Evolutionary conservation across 2,797 vertebrate genomes (phyloP).

Genomic region (Arctocebus calabarensis): DNA sequence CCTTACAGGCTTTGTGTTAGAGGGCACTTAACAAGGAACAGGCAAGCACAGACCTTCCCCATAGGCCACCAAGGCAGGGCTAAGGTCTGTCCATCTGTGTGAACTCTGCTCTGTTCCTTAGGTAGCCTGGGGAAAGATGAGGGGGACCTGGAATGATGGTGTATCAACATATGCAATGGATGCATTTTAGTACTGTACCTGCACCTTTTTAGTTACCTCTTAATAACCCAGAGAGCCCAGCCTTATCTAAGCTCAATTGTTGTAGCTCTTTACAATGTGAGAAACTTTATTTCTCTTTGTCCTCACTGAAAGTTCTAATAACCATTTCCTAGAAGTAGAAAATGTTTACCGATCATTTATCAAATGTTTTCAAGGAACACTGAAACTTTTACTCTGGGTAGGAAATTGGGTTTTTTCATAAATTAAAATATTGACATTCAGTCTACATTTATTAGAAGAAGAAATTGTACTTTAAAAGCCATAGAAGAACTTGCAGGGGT

Average conservation of each 20-base stretch:
- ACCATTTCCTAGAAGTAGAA: slow-evolving; percentile 24
- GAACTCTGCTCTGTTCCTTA: not conserved
- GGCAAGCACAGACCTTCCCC: not conserved
- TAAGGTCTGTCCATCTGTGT: not conserved
- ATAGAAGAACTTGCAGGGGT: not conserved
- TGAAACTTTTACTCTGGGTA: not conserved
- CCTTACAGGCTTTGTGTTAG: not conserved
- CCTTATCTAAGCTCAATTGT: not conserved
- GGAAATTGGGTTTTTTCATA: not conserved
- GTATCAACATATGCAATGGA: not conserved
- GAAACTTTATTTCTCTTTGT: not conserved
- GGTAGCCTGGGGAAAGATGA: not conserved
- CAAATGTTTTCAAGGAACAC: not conserved
- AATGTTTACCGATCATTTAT: not conserved
- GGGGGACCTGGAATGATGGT: not conserved
- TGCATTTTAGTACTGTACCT: not conserved
- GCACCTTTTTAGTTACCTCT: not conserved
- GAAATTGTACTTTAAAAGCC: not conserved
- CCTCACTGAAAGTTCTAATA: not conserved
- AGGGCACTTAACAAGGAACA: not conserved
- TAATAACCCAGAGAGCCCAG: not conserved
- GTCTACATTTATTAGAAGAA: not conserved
- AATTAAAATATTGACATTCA: slow-evolving; percentile 43
- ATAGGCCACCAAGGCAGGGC: not conserved
- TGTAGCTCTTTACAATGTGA: not conserved